Conservation (phyloP, 2,113 vertebrate species). For the Cyprinus carpio region DNA sequence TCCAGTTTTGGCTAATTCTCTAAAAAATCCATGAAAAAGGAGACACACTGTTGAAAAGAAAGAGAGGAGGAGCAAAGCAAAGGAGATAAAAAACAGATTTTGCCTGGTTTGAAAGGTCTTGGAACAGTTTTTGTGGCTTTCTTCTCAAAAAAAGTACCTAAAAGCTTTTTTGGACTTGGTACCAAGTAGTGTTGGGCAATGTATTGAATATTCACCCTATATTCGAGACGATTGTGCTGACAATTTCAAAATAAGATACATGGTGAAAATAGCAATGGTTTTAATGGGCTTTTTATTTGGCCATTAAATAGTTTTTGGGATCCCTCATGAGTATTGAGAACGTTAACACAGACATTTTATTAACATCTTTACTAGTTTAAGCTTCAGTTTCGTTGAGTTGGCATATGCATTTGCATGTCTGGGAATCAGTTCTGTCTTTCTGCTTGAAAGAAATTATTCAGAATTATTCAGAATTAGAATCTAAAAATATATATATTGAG, state of each 20-base stretch:
- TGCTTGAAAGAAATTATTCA: background rate
- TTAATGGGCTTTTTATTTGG: background rate
- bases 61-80: conserved; percentile 37
- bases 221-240: background rate
- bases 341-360: background rate
- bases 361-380: background rate
- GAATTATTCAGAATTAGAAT: background rate
- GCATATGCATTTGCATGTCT: background rate
- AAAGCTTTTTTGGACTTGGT: conserved; percentile 2
- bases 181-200: background rate
- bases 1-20: background rate
- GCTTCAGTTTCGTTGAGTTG: background rate
- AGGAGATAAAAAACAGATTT: conserved; percentile 21
- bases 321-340: background rate
- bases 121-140: background rate
- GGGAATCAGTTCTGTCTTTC: background rate
- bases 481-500: too few relatives aligned
- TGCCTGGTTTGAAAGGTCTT: conserved; percentile 58
- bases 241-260: background rate
- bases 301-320: conserved; percentile 4
- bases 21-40: background rate
- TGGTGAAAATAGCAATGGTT: background rate
- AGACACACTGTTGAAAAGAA: background rate
- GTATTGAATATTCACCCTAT: background rate
- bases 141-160: background rate